Conservation (phyloP, 2,888 invertebrate genomes). For the Parelbella ahira region DNA sequence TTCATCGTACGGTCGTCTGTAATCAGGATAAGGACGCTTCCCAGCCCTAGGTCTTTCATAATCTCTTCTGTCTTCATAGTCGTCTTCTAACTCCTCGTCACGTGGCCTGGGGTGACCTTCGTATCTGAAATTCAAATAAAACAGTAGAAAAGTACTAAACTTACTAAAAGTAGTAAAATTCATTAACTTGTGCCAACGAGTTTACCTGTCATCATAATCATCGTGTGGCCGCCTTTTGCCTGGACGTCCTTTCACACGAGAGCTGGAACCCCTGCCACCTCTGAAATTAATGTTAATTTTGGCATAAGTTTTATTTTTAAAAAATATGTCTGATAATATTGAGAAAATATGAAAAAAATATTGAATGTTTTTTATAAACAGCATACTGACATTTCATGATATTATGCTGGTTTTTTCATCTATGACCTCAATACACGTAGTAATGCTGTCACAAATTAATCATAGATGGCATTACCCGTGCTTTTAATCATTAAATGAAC, state of each 20-base stretch:
- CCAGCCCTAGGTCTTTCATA: constrained; percentile 59
- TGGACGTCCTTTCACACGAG: constrained; percentile 68
- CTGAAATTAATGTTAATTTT: constrained; percentile 40
- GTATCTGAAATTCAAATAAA: constrained; percentile 67
- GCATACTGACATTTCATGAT: too few species aligned
- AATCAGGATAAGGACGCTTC: constrained; percentile 48
- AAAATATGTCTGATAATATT: background rate
- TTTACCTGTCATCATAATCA: constrained; percentile 82
- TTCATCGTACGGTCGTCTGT: constrained; percentile 56
- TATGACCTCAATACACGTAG: too few species aligned
- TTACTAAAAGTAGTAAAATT: too few species aligned
- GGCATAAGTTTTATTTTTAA: too few species aligned
- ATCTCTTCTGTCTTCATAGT: constrained; percentile 59
- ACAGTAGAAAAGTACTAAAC: too few species aligned
- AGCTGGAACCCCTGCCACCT: constrained; percentile 78
- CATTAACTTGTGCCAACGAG: too few species aligned
- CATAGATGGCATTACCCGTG: too few species aligned
- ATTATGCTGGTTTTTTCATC: too few species aligned
- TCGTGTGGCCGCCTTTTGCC: constrained; percentile 81
- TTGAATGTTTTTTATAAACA: too few species aligned
- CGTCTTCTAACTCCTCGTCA: constrained; percentile 57
- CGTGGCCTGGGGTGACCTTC: constrained; percentile 73
- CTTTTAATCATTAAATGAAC: too few species aligned
- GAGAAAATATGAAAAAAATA: background rate
- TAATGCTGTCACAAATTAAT: too few species aligned